These are phyloP conservation scores for Pterocles gutturalis DNA, from an alignment of 2,113 vertebrate species.

Conservation along the genomic window DNA sequence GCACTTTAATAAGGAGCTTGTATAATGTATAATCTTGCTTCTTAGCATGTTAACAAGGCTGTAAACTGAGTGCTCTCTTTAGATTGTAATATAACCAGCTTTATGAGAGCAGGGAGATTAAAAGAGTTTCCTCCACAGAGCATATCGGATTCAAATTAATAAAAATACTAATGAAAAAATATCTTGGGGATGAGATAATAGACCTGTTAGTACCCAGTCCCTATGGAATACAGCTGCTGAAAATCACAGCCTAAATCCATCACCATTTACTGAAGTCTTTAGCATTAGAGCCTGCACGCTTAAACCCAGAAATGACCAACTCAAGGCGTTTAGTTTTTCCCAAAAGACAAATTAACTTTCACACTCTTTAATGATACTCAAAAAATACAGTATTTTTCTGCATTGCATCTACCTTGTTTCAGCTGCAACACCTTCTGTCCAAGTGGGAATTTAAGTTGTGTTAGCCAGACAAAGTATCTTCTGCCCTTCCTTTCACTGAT, in stretches of 20 bases:
- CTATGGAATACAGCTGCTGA: neutral
- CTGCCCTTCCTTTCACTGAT: neutral
- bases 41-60: slow-evolving; percentile 46
- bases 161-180: slow-evolving; percentile 49
- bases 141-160: slow-evolving; percentile 40
- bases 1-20: slow-evolving; percentile 17
- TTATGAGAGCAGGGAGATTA: slow-evolving; percentile 35
- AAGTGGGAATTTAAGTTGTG: neutral
- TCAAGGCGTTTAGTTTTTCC: neutral
- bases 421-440: neutral
- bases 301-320: neutral
- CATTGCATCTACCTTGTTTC: neutral
- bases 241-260: neutral
- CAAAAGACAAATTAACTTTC: neutral
- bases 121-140: neutral
- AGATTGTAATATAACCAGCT: slow-evolving; percentile 7
- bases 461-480: neutral
- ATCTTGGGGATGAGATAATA: slow-evolving; percentile 20
- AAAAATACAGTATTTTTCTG: neutral
- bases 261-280: neutral
- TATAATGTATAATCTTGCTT: slow-evolving; percentile 18
- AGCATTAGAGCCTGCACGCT: neutral
- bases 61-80: slow-evolving; percentile 34
- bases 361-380: neutral
- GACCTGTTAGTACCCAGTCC: neutral